Evolutionary conservation across 2,113 vertebrate species (phyloP).

Genomic region (Silurus glanis): DNA sequence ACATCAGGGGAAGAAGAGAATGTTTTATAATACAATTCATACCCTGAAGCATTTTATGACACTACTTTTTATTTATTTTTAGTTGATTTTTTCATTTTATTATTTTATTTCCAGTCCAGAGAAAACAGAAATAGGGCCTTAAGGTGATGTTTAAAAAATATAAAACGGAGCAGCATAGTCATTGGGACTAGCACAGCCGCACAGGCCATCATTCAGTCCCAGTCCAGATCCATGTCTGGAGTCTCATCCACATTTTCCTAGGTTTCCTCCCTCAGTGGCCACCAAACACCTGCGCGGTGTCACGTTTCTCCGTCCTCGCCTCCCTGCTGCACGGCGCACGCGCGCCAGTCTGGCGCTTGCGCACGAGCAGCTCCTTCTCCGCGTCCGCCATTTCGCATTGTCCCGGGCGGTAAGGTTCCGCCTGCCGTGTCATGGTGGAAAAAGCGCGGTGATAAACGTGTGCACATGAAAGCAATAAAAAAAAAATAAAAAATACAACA

Average conservation of each 20-base stretch:
- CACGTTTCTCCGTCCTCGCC: conserved; percentile 27
- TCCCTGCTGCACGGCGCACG: not conserved
- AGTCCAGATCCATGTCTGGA: conserved; percentile 29
- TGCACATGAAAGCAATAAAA: not conserved
- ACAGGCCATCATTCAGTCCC: not conserved
- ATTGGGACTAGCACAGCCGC: conserved; percentile 37
- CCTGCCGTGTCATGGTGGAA: conserved; percentile 57
- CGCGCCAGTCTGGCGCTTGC: not conserved
- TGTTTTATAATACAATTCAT: not conserved
- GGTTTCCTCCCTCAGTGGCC: not conserved
- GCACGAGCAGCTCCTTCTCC: conserved; percentile 41
- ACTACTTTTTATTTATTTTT: not conserved
- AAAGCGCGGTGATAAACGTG: conserved; percentile 10
- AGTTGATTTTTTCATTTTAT: no score
- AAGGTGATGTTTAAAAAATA: conserved; percentile 37
- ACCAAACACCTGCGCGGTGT: conserved; percentile 29
- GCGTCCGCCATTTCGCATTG: conserved; percentile 61
- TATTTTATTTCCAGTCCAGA: no score
- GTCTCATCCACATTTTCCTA: conserved; percentile 45
- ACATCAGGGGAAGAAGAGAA: not conserved
- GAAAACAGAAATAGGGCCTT: not conserved
- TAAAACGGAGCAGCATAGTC: conserved; percentile 48
- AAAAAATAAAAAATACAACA: no score
- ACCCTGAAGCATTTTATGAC: no score
- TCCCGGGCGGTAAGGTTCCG: conserved; percentile 11